Conservation (phyloP, 2,113 vertebrate species). For the Cryptotis parvus region DNA sequence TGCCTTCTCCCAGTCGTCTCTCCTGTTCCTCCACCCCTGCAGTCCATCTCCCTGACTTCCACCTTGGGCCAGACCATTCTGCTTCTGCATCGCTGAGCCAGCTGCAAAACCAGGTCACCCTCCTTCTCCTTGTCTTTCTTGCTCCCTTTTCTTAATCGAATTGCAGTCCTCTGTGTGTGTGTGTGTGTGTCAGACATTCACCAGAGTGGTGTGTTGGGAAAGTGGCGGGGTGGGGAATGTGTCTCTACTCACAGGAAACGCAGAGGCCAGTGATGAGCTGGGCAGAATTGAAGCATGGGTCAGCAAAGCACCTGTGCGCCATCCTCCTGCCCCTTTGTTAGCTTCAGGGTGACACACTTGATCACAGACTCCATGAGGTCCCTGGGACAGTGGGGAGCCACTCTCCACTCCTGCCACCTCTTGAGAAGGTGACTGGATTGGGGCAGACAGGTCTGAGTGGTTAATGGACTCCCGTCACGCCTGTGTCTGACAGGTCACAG, state of each 20-base stretch:
- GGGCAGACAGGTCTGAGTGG: background rate
- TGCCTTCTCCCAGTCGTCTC: background rate
- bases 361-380: background rate
- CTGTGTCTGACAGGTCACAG: background rate
- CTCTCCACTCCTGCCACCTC: rapidly evolving
- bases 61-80: slow-evolving; percentile 23
- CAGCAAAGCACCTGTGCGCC: background rate
- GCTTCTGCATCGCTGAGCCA: slow-evolving; percentile 74
- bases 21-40: background rate
- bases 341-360: background rate
- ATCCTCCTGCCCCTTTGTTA: background rate
- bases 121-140: slow-evolving; percentile 68
- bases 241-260: background rate
- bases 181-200: background rate
- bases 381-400: rapidly evolving
- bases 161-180: slow-evolving; percentile 49
- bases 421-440: rapidly evolving
- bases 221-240: background rate
- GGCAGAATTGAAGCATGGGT: background rate
- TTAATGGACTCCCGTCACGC: background rate
- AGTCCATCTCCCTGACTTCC: background rate
- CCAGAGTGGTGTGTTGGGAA: too few species aligned
- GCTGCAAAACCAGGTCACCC: slow-evolving; percentile 81
- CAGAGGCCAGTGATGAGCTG: background rate
- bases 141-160: slow-evolving; percentile 74